Evolutionary conservation across 2,113 vertebrate species (phyloP).

Genomic region (Istiophorus platypterus): DNA sequence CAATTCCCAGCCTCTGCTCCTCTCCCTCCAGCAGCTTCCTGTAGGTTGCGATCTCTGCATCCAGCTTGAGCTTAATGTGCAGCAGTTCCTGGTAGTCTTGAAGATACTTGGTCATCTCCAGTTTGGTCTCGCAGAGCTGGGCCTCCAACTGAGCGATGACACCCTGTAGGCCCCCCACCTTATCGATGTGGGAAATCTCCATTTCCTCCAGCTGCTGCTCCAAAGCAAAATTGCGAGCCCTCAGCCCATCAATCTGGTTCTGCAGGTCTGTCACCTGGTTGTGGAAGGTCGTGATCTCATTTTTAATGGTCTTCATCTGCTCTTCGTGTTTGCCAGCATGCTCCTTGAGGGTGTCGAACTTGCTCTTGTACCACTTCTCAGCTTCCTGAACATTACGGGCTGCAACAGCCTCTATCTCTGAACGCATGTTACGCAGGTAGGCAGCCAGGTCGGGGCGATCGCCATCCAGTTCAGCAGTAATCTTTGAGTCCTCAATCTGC

Average conservation of each 20-base stretch:
- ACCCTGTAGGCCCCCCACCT: slow-evolving; percentile 67
- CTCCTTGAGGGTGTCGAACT: slow-evolving; percentile 85
- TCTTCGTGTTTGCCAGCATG: slow-evolving; percentile 82
- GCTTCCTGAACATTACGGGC: slow-evolving; percentile 85
- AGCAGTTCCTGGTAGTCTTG: slow-evolving; percentile 81
- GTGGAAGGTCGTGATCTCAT: slow-evolving; percentile 83
- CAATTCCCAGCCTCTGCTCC: slow-evolving; percentile 83
- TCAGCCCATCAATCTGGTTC: slow-evolving; percentile 83
- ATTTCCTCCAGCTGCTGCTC: slow-evolving; percentile 87
- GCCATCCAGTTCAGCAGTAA: slow-evolving; percentile 75
- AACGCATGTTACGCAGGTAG: slow-evolving; percentile 78
- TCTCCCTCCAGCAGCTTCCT: slow-evolving; percentile 87
- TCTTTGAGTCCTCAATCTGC: slow-evolving; percentile 83
- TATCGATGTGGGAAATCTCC: slow-evolving; percentile 83
- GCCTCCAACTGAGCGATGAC: slow-evolving; percentile 83
- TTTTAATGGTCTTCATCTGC: slow-evolving; percentile 83
- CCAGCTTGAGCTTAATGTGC: slow-evolving; percentile 87
- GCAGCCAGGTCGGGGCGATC: slow-evolving; percentile 78
- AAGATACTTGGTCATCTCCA: slow-evolving; percentile 81
- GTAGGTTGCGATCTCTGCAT: slow-evolving; percentile 87
- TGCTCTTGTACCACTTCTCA: slow-evolving; percentile 88
- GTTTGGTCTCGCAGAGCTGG: slow-evolving; percentile 86
- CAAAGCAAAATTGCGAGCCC: slow-evolving; percentile 78
- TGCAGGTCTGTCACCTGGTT: slow-evolving; percentile 83
- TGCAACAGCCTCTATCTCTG: slow-evolving; percentile 83